These are phyloP conservation scores for Tonatia bakeri DNA, from an alignment of 2,113 vertebrate genomes.

Conservation along the genomic window DNA sequence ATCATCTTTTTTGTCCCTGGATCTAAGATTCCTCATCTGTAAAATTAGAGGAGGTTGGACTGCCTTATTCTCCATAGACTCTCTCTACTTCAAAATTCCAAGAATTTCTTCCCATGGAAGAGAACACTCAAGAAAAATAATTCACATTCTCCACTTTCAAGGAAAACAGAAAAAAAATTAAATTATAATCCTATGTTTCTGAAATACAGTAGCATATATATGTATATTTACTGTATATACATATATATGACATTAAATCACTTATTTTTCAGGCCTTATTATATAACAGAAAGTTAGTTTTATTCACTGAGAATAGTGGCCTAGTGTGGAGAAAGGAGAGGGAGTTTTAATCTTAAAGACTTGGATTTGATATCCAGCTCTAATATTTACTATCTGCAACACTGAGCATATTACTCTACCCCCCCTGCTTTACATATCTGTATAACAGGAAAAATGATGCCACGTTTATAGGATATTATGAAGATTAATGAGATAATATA, in stretches of 20 bases:
- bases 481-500: background rate
- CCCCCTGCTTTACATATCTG: background rate
- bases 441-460: background rate
- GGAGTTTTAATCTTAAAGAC: background rate
- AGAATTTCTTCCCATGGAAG: background rate
- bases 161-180: background rate
- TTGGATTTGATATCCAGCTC: background rate
- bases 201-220: background rate
- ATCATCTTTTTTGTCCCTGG: background rate
- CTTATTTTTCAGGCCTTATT: background rate
- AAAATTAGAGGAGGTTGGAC: background rate
- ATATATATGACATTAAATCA: background rate
- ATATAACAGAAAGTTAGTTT: conserved; percentile 6
- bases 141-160: background rate
- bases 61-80: background rate
- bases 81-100: background rate
- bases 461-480: background rate
- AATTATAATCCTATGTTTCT: background rate
- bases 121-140: background rate
- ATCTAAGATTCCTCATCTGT: background rate
- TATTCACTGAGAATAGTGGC: background rate
- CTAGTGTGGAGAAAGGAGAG: background rate
- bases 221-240: background rate
- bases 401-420: background rate
- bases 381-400: background rate